Conservation (phyloP, 2,888 invertebrate genomes). For the Halictus quadricinctus region DNA sequence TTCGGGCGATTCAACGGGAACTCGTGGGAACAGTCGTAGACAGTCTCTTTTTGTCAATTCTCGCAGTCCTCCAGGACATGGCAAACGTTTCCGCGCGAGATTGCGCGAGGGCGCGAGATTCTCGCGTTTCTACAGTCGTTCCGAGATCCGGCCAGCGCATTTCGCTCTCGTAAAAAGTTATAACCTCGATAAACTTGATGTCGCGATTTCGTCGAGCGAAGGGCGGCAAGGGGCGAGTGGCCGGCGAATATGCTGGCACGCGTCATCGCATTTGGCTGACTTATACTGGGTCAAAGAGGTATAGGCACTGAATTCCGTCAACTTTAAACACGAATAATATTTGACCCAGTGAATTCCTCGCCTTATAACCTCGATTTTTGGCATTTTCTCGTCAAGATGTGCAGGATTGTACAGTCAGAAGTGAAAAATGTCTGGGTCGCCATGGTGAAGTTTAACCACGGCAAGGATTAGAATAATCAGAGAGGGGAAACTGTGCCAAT, state of each 20-base stretch:
- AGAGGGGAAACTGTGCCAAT: background rate
- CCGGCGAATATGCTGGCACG: background rate
- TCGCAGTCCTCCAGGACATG: background rate
- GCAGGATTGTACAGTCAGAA: too few species aligned
- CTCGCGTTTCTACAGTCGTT: constrained; percentile 10
- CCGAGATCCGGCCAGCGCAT: background rate
- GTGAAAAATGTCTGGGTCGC: too few species aligned
- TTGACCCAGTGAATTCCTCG: too few species aligned
- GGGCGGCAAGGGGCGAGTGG: background rate
- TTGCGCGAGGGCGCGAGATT: constrained; percentile 3
- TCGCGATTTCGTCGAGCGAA: background rate
- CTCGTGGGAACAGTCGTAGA: background rate
- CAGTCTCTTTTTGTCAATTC: background rate
- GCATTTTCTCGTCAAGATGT: too few species aligned
- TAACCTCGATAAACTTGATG: constrained; percentile 8
- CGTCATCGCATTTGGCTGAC: constrained; percentile 51
- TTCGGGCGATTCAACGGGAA: background rate
- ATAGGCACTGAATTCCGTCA: background rate
- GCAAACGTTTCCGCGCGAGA: constrained; percentile 1
- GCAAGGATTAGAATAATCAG: too few species aligned
- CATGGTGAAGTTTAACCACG: too few species aligned
- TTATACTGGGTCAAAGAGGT: background rate
- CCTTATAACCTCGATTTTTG: too few species aligned
- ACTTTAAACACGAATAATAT: too few species aligned
- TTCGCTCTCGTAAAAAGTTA: constrained; percentile 26